Conservation (phyloP, 2,888 invertebrate species). For the Chaitophorus viminalis region DNA sequence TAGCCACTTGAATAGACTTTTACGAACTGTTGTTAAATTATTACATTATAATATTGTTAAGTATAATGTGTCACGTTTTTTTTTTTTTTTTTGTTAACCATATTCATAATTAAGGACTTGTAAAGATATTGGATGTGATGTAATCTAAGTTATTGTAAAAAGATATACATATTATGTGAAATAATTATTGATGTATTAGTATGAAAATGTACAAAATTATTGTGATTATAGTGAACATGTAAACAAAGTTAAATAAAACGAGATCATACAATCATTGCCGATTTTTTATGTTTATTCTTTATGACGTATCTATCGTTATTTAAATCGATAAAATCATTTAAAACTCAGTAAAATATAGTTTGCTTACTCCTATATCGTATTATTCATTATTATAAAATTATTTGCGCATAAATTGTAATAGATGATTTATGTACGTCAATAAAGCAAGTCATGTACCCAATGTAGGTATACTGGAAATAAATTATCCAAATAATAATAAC, state of each 20-base stretch:
- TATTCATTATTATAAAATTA: too few species aligned
- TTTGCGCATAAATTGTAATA: too few species aligned
- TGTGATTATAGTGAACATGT: conserved; percentile 44
- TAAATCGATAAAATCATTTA: too few species aligned
- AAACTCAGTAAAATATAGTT: too few species aligned
- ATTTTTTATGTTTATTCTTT: too few species aligned
- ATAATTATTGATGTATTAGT: conserved; percentile 32
- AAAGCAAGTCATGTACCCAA: too few species aligned
- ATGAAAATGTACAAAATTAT: conserved; percentile 53
- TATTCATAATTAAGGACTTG: conserved; percentile 33
- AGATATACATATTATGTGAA: background rate
- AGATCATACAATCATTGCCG: conserved; percentile 47
- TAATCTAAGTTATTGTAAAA: conserved; percentile 45
- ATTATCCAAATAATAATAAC: too few species aligned
- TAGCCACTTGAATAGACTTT: conserved; percentile 51
- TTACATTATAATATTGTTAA: conserved; percentile 49
- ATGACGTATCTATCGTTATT: too few species aligned
- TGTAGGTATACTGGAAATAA: too few species aligned
- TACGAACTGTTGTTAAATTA: conserved; percentile 52
- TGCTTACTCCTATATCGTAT: too few species aligned
- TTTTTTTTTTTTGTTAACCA: conserved; percentile 44
- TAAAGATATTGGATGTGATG: conserved; percentile 52
- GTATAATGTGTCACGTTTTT: conserved; percentile 5
- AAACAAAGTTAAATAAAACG: conserved; percentile 37
- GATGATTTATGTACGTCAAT: too few species aligned